These are phyloP conservation scores for Oreochromis mossambicus DNA, from an alignment of 2,797 vertebrate genomes.

Conservation along the genomic window DNA sequence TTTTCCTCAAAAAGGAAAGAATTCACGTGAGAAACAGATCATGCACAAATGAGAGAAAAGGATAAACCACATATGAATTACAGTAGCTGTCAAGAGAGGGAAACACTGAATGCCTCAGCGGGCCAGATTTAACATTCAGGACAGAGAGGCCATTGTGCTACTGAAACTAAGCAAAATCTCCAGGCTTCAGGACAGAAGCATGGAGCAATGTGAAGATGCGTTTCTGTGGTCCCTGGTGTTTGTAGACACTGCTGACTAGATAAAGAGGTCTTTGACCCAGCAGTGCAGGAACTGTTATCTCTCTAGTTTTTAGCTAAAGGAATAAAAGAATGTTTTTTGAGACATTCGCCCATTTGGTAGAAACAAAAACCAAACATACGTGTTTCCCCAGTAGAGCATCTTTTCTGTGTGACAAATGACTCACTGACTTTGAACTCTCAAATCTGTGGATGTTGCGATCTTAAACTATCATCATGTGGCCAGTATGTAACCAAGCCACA, in stretches of 20 bases:
- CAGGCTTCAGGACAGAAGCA: neutral
- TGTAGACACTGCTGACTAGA: neutral
- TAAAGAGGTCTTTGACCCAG: neutral
- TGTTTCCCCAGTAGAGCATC: neutral
- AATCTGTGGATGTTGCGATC: neutral
- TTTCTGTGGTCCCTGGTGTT: neutral
- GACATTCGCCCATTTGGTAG: neutral
- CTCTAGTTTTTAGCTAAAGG: neutral
- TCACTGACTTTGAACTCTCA: neutral
- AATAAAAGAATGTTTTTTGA: neutral
- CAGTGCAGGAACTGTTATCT: neutral
- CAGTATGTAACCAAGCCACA: neutral
- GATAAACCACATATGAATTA: neutral
- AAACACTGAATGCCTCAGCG: slow-evolving; percentile 22
- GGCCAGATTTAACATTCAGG: neutral
- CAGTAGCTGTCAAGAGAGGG: neutral
- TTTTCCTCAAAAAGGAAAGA: neutral
- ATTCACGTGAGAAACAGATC: neutral
- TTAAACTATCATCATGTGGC: neutral
- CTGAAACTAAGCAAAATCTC: neutral
- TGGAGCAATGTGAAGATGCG: neutral
- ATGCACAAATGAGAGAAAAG: neutral
- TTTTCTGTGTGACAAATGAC: neutral
- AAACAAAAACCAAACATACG: neutral
- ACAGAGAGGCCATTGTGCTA: neutral